Conservation (phyloP, 2,113 vertebrate species). For the Daphoenositta chrysoptera region DNA sequence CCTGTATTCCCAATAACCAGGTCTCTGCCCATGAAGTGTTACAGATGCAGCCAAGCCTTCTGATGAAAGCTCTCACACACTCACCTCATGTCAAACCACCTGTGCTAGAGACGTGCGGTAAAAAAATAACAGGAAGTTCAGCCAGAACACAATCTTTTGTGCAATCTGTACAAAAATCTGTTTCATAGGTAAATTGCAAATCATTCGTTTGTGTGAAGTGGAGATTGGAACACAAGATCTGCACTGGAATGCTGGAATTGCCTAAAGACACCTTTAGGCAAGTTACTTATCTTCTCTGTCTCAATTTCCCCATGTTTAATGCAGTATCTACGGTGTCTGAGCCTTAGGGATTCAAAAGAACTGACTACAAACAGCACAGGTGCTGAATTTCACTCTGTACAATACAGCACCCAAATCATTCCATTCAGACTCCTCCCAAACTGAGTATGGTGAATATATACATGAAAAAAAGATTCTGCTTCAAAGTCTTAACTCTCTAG, state of each 20-base stretch:
- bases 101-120: not conserved
- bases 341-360: not conserved
- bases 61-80: not conserved
- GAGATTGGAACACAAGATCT: not conserved
- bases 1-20: not conserved
- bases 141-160: not conserved
- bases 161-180: not conserved
- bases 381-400: not conserved
- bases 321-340: not conserved
- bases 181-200: not conserved
- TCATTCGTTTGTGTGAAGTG: not conserved
- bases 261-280: not conserved
- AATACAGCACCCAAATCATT: not conserved
- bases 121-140: not conserved
- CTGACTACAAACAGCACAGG: not conserved
- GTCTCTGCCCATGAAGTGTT: not conserved
- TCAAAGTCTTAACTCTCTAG: not conserved
- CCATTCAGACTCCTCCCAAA: not conserved
- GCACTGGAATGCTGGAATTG: not conserved
- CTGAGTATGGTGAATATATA: not conserved
- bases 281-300: not conserved
- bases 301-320: constrained; percentile 15
- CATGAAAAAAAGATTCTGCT: not conserved
- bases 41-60: not conserved
- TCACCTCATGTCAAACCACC: not conserved